Base-by-base conservation (phyloP, 2,888 invertebrate genomes). In the Tupiocoris notatus region DNA sequence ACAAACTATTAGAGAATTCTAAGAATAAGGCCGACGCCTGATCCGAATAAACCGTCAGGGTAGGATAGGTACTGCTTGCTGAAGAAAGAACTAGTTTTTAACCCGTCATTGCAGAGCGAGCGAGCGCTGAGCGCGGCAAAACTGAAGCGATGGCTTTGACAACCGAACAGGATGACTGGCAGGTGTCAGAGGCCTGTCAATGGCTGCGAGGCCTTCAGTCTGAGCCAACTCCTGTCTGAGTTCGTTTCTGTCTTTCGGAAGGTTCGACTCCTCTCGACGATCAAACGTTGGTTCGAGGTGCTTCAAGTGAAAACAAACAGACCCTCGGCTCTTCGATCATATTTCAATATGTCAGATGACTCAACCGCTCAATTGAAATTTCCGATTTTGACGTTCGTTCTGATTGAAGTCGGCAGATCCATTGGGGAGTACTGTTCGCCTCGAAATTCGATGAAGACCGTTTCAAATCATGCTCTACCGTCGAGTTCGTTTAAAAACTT, bases 141-240 rank as follows among this genome's bases (percentile, higher is more conserved):
- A 39, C 39, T 39, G 39, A 39, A 39, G 39, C 39, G 70, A 59
- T 58, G 59, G 57, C 25, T 63, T 58, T 73, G 73, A 73, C 73
- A 73, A 62, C 73, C 73, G 21, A 56, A 62, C 61, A 62, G 57
- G 63, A 73, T 75, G 75, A 75, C 75, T 75, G 75, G 75, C 75
- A 75, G 75, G 75, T 75, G 75, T 75, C 75, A 75, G 75, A 17
- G 3, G 22, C 39, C 22, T 63, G 73, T 73, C 73, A 73, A 73
- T 62, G 70, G 20, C n/a, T n/a, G 59, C 23, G 70, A 18, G n/a
- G 67, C 67, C 67, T 57, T 57, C 59, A n/a, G 70, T 59, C 59
- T 58, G 67, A 22, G 56, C 70, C 59, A 24, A 70, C 58, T 58
- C 70, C 17, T 39, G 70, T 59, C 70, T 58, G 59, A 39, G 39